These are phyloP conservation scores for Archips xylosteana DNA, from an alignment of 2,888 invertebrate genomes.

Conservation along the genomic window DNA sequence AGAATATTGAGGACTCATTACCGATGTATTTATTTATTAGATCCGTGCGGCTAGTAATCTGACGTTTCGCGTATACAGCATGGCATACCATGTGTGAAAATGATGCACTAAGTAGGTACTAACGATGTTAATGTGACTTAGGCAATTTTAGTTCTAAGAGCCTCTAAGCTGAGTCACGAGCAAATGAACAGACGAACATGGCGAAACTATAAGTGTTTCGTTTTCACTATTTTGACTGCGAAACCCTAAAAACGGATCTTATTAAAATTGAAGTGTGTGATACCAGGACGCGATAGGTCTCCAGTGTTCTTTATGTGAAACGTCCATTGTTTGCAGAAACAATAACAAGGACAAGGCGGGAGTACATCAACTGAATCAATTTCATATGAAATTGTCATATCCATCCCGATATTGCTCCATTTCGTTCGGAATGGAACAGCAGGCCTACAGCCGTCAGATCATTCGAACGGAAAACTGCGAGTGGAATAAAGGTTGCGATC, in stretches of 20 bases:
- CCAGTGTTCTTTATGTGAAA: not conserved
- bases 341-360: slow-evolving; percentile 22
- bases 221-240: too few species aligned
- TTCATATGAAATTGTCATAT: slow-evolving; percentile 41
- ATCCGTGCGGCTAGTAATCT: not conserved
- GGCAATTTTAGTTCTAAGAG: too few species aligned
- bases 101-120: not conserved
- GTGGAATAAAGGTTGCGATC: slow-evolving; percentile 41
- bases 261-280: not conserved
- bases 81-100: not conserved
- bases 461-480: slow-evolving; percentile 48
- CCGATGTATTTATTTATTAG: slow-evolving; percentile 10
- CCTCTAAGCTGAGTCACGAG: too few species aligned
- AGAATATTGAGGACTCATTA: slow-evolving; percentile 32
- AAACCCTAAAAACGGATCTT: not conserved
- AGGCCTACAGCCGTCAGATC: slow-evolving; percentile 46
- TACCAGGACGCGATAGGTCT: not conserved
- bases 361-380: slow-evolving; percentile 28
- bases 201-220: too few species aligned
- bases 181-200: too few species aligned
- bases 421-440: slow-evolving; percentile 40
- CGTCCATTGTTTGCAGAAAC: slow-evolving; percentile 29
- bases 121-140: too few species aligned
- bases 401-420: slow-evolving; percentile 38
- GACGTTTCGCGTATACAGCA: not conserved